A percentile compares a stretch with the other conserved stretches of the same genome.
phyloP scores from a whole-genome alignment of 2,113 vertebrate species.

The Herpetotheres cachinnans region DNA sequence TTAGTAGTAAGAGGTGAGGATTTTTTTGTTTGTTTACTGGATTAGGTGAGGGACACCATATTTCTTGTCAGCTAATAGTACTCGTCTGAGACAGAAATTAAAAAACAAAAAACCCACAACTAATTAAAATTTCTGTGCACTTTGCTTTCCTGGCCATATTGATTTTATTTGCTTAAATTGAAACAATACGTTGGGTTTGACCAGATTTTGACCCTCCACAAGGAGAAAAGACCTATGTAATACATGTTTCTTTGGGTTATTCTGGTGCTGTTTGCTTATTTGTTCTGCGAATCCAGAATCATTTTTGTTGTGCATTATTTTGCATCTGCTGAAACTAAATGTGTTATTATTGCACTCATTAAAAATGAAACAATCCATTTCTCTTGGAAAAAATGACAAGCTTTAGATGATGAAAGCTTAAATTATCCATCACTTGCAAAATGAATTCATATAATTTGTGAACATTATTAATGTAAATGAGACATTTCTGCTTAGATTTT shows the following conservation, averaged over 20 bases:
- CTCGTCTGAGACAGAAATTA: conserved; percentile 71
- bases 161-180: conserved; percentile 86
- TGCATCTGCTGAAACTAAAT: conserved; percentile 88
- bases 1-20: conserved; percentile 76
- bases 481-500: conserved; percentile 87
- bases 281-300: conserved; percentile 87
- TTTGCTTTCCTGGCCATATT: conserved; percentile 83
- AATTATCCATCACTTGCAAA: conserved; percentile 92
- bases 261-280: conserved; percentile 79
- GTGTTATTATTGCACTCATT: conserved; percentile 92
- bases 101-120: conserved; percentile 67
- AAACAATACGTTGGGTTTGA: conserved; percentile 79
- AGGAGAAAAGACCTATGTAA: conserved; percentile 79
- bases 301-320: conserved; percentile 87
- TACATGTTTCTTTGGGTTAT: conserved; percentile 78
- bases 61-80: conserved; percentile 78
- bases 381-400: conserved; percentile 89
- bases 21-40: conserved; percentile 77
- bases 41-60: conserved; percentile 78
- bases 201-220: conserved; percentile 77
- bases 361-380: conserved; percentile 96
- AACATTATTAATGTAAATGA: conserved; percentile 90
- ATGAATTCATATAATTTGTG: conserved; percentile 89
- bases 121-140: conserved; percentile 85
- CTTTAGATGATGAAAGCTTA: conserved; percentile 95